Percentiles rank a stretch among this genome's conserved stretches.
Conservation (phyloP, 1,140 invertebrate species). For the Xylocopa sonorina region DNA sequence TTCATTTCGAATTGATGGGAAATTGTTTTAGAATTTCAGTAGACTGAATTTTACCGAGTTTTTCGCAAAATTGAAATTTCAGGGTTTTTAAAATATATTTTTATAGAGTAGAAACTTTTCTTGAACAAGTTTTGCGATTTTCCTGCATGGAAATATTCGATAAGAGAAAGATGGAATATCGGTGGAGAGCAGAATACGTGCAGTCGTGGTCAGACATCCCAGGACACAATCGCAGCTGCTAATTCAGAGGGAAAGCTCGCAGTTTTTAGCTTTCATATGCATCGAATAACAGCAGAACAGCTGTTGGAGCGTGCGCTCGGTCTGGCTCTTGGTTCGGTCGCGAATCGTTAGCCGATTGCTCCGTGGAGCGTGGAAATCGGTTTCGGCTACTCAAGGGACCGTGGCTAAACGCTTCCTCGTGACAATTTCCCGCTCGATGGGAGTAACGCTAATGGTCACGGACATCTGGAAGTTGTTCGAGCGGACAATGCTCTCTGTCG, state of each 20-base stretch:
- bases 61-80: no score
- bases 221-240: neutral
- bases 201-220: neutral
- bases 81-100: no score
- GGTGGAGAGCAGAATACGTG: neutral
- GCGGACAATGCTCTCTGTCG: conserved; percentile 21
- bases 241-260: neutral
- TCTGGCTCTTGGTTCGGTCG: conserved; percentile 60
- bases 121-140: no score
- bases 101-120: no score
- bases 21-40: no score
- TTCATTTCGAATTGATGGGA: no score
- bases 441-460: conserved; percentile 43
- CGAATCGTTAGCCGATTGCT: conserved; percentile 60
- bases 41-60: no score
- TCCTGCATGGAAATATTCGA: no score
- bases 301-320: conserved; percentile 47
- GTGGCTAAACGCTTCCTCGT: conserved; percentile 57
- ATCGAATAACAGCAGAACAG: conserved; percentile 48
- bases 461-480: conserved; percentile 52
- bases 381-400: conserved; percentile 61
- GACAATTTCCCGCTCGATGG: conserved; percentile 59
- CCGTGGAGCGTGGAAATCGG: conserved; percentile 60
- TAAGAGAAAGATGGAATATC: neutral
- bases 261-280: conserved; percentile 5